Evolutionary conservation across 2,888 invertebrate species (phyloP).

Genomic region (Cylindroiulus punctatus): DNA sequence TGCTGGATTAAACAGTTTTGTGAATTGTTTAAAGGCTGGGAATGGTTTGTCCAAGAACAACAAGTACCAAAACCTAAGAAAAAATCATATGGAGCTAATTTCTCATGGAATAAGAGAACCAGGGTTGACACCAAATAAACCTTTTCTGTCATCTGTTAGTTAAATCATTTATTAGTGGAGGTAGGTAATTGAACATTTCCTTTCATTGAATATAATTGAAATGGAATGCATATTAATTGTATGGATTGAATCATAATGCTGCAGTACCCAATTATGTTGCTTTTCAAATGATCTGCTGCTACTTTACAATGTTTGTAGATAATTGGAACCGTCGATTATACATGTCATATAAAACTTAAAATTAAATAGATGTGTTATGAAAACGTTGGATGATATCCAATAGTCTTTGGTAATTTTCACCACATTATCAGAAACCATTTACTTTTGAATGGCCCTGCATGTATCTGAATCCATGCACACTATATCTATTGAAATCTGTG

Average conservation of each 20-base stretch:
- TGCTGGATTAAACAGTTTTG: neutral
- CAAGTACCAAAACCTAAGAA: conserved; percentile 78
- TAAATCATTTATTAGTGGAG: neutral
- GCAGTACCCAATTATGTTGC: neutral
- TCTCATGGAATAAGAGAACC: conserved; percentile 96
- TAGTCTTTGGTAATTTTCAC: too few relatives aligned
- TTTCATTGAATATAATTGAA: neutral
- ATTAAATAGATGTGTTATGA: neutral
- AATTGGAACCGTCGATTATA: neutral
- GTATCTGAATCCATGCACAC: too few relatives aligned
- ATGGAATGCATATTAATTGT: neutral
- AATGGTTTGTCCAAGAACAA: conserved; percentile 84
- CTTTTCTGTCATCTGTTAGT: neutral
- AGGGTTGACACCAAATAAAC: conserved; percentile 90
- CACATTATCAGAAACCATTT: too few relatives aligned
- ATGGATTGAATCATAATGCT: neutral
- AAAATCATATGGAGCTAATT: conserved; percentile 94
- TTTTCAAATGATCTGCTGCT: neutral
- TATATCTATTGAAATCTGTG: too few relatives aligned
- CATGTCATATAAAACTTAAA: neutral
- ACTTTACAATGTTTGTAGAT: neutral
- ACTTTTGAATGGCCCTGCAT: too few relatives aligned
- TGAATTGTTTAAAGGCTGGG: conserved; percentile 73
- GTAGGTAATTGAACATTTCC: conserved; percentile 16
- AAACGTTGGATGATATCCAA: too few relatives aligned